Evolutionary conservation across 2,888 invertebrate species (phyloP).

Genomic region (Drosophila heteroneura): DNA sequence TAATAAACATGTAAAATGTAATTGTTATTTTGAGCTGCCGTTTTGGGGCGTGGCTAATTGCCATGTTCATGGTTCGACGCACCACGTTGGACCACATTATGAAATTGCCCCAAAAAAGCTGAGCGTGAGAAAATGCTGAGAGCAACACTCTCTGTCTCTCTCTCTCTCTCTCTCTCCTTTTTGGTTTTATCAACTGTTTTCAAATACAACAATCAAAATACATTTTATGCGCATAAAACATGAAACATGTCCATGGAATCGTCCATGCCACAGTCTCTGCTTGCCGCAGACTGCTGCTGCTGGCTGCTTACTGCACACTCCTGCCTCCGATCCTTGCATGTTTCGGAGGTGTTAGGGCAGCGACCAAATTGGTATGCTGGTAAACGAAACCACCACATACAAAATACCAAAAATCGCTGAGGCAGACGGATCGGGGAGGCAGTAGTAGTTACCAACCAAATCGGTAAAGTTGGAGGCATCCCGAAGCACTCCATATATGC

Average conservation of each 20-base stretch:
- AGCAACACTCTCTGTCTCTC: not conserved
- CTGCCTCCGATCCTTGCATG: slow-evolving; percentile 55
- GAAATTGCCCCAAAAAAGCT: slow-evolving; percentile 58
- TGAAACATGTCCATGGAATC: slow-evolving; percentile 62
- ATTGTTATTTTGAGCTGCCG: slow-evolving; percentile 73
- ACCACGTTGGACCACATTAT: slow-evolving; percentile 42
- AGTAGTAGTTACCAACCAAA: slow-evolving; percentile 38
- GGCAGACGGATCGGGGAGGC: not conserved
- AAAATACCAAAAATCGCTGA: slow-evolving; percentile 18
- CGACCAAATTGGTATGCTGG: slow-evolving; percentile 72
- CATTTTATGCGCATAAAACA: slow-evolving; percentile 69
- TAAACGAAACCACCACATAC: slow-evolving; percentile 69
- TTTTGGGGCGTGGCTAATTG: slow-evolving; percentile 62
- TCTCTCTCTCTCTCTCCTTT: not conserved
- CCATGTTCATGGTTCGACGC: slow-evolving; percentile 28
- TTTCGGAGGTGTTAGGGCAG: slow-evolving; percentile 72
- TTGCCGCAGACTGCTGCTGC: not conserved
- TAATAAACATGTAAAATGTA: slow-evolving; percentile 79
- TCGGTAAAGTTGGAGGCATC: slow-evolving; percentile 66
- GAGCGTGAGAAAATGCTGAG: slow-evolving; percentile 66
- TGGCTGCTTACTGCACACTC: not conserved
- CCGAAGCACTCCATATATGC: slow-evolving; percentile 71
- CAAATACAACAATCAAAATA: slow-evolving; percentile 64
- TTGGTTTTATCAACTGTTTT: slow-evolving; percentile 11
- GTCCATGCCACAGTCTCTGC: slow-evolving; percentile 31